Conservation (phyloP, 2,113 vertebrate genomes). For the Trogon surrucura region DNA sequence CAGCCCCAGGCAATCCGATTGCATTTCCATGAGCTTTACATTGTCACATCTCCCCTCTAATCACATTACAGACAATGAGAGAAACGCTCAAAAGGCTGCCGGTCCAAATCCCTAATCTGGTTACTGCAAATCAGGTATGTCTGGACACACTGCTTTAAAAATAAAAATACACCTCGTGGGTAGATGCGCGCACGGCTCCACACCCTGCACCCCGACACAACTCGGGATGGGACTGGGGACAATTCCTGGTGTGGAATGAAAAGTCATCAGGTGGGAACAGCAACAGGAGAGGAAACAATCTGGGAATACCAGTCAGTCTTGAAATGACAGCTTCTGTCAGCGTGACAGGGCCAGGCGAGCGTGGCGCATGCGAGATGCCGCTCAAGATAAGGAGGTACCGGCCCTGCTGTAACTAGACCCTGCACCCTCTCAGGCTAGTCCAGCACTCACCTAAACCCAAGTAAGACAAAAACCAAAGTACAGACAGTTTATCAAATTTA, state of each 20-base stretch:
- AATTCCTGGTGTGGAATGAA: not conserved
- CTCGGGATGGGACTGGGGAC: not conserved
- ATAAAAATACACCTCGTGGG: not conserved
- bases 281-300: not conserved
- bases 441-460: not conserved
- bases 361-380: not conserved
- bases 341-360: not conserved
- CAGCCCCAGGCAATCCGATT: constrained; percentile 45
- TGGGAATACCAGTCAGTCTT: not conserved
- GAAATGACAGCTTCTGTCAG: not conserved
- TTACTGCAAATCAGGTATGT: constrained; percentile 50
- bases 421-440: not conserved
- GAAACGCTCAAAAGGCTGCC: constrained; percentile 27
- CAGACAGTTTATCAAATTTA: not conserved
- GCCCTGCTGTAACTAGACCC: not conserved
- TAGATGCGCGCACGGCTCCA: not conserved
- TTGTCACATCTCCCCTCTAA: constrained; percentile 30
- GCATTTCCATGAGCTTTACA: not conserved
- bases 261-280: not conserved
- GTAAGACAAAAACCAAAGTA: not conserved
- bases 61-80: not conserved
- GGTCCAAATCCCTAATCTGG: constrained; percentile 30
- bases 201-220: not conserved
- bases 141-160: not conserved
- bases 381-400: not conserved